phyloP scores from a whole-genome alignment of 2,888 invertebrate species.

The Drosophila melanosoma region DNA sequence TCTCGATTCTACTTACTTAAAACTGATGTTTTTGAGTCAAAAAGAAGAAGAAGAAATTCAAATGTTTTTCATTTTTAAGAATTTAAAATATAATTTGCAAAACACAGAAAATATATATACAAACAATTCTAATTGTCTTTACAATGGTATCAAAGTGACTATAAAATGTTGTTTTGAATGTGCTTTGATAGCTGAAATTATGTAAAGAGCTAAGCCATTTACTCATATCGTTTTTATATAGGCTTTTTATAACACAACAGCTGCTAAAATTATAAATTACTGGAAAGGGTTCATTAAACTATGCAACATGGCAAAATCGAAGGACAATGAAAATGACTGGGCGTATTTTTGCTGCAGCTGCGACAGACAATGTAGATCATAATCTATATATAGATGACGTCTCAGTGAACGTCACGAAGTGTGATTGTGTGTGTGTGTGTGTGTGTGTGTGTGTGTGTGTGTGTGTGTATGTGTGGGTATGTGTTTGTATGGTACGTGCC shows the following conservation, averaged over 20 bases:
- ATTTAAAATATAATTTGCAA: too few relatives aligned
- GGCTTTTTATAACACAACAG: constrained; percentile 15
- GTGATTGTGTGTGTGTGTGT: constrained; percentile 16
- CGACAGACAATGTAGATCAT: constrained; percentile 66
- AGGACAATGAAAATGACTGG: constrained; percentile 35
- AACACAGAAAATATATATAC: not conserved
- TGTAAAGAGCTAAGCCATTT: not conserved
- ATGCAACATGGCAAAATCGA: constrained; percentile 22
- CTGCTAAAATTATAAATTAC: constrained; percentile 28
- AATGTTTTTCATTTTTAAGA: too few relatives aligned
- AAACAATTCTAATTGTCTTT: not conserved
- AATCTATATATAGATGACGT: constrained; percentile 57
- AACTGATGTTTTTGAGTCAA: too few relatives aligned
- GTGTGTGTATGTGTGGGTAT: constrained; percentile 8
- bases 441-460: constrained; percentile 5
- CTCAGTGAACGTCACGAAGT: constrained; percentile 37
- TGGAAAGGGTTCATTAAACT: constrained; percentile 60
- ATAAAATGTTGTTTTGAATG: not conserved
- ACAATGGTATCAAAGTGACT: not conserved
- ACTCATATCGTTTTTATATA: not conserved
- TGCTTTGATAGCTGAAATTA: not conserved
- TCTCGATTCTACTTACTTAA: too few relatives aligned
- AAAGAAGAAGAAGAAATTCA: too few relatives aligned
- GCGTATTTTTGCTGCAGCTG: constrained; percentile 41
- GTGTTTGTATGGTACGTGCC: constrained; percentile 51